phyloP scores from a whole-genome alignment of 2,113 vertebrate species.

The Xenopus laevis region DNA sequence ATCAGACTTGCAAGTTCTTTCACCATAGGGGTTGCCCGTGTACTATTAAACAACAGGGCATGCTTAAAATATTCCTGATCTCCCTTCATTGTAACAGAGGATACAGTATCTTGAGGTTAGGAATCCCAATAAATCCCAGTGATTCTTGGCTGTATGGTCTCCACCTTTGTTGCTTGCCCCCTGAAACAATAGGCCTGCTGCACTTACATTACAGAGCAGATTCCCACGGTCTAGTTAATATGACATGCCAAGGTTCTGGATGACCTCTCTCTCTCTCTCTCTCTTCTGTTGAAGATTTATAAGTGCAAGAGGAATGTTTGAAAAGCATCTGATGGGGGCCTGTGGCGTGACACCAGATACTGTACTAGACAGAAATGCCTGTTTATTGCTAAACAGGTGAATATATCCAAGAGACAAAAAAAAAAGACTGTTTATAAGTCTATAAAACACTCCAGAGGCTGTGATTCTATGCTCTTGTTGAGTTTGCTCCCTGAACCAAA shows the following conservation, averaged over 20 bases:
- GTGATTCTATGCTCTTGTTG: not conserved
- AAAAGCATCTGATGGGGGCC: not conserved
- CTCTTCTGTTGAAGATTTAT: constrained; percentile 31
- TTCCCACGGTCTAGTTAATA: constrained; percentile 31
- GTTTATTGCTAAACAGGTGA: constrained; percentile 35
- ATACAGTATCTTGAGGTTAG: constrained; percentile 21
- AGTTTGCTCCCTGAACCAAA: not conserved
- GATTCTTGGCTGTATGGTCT: constrained; percentile 7
- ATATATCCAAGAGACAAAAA: constrained; percentile 21
- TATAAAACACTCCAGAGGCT: constrained; percentile 7
- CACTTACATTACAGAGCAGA: constrained; percentile 5
- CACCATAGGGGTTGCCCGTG: too few relatives aligned
- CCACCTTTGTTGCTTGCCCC: constrained; percentile 13
- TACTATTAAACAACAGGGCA: not conserved
- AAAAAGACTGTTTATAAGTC: constrained; percentile 30
- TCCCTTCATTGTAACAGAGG: constrained; percentile 15
- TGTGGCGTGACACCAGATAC: constrained; percentile 12
- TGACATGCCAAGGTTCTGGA: constrained; percentile 30
- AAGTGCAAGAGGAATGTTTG: constrained; percentile 8
- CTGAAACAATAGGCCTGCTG: constrained; percentile 2
- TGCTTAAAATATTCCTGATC: constrained; percentile 13
- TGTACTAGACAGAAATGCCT: constrained; percentile 1
- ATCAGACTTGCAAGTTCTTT: too few relatives aligned
- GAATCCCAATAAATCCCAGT: constrained; percentile 39
- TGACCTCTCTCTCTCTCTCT: too few relatives aligned